Percentiles rank a stretch among this genome's conserved stretches.
These are phyloP conservation scores for Euschistus heros DNA, from an alignment of 1,140 invertebrate genomes.

Conservation along the genomic window DNA sequence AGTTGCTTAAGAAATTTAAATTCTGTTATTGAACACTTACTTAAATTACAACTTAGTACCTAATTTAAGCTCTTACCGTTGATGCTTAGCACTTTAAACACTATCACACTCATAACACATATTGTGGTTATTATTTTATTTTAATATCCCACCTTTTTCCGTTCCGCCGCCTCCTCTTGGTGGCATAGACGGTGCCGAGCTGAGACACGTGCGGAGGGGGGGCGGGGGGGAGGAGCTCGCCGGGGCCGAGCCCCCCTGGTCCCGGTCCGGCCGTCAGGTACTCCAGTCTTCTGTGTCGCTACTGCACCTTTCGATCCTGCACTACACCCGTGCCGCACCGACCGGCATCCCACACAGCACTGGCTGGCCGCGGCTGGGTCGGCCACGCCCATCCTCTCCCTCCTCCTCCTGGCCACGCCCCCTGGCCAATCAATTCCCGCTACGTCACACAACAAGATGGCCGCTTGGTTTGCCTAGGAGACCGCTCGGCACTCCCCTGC, in stretches of 20 bases:
- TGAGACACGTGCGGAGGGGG: conserved; percentile 49
- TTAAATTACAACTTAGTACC: no score
- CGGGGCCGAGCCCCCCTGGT: conserved; percentile 23
- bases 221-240: conserved; percentile 24
- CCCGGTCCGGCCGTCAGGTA: conserved; percentile 28
- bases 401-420: background rate
- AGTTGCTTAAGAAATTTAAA: no score
- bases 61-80: no score
- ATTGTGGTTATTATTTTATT: no score
- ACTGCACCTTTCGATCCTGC: background rate
- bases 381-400: conserved; percentile 3
- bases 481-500: background rate
- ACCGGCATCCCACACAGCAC: conserved; percentile 7
- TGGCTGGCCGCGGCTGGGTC: background rate
- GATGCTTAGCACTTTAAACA: no score
- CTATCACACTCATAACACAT: no score
- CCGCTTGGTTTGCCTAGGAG: background rate
- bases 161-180: conserved; percentile 80
- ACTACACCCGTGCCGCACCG: background rate
- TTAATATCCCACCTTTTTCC: conserved; percentile 69
- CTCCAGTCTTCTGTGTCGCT: conserved; percentile 22
- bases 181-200: conserved; percentile 87
- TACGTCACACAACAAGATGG: background rate
- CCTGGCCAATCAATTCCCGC: background rate
- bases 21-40: no score